Evolutionary conservation across 2,888 invertebrate species (phyloP), one percentile per base, ranked within the genome.

Genomic region (Caenorhabditis becei): DNA sequence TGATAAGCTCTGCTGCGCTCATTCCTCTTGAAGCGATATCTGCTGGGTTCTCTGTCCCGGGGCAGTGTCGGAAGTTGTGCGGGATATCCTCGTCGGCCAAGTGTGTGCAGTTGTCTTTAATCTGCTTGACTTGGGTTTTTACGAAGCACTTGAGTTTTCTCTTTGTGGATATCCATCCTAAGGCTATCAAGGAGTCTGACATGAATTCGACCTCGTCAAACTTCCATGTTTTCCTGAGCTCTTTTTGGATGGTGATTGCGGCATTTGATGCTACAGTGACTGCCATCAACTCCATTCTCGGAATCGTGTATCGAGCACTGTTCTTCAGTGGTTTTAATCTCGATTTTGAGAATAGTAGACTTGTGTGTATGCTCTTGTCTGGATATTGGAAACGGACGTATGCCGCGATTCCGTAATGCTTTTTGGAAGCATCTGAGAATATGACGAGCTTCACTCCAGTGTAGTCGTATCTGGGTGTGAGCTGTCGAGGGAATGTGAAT

Each of bases 371-470:
- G 2, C 7, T 20, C 10, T 20, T 18, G n/a, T 62, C 62, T 8
- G 28, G 18, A 18, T 18, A 49, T 7, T 28, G 20, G 20, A 23
- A 62, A 26, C 47, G 26, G 8, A 62, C 5, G 14, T 62, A 62
- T 7, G 32, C 62, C 32, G 62, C 49, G 10, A 49, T 0, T 62
- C 32, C 62, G 11, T 28, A 62, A 20, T 20, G 47, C 2, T 28
- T 32, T 8, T 62, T 49, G 8, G 62, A 62, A 1, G 62, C 62
- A 16, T 62, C 62, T 20, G 49, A 32, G 49, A 62, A 62, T 1
- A 62, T n/a, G 3, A 62, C 32, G 2, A 62, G 28, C 20, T 49
- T 28, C n/a, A 28, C 3, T 1, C 14, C 18, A 2, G 18, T 32
- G 11, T 1, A 49, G 7, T 62, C 47, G 14, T 32, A 62, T 32